These are phyloP conservation scores for Spermophilus dauricus DNA, from an alignment of 2,113 vertebrate genomes.

Conservation along the genomic window DNA sequence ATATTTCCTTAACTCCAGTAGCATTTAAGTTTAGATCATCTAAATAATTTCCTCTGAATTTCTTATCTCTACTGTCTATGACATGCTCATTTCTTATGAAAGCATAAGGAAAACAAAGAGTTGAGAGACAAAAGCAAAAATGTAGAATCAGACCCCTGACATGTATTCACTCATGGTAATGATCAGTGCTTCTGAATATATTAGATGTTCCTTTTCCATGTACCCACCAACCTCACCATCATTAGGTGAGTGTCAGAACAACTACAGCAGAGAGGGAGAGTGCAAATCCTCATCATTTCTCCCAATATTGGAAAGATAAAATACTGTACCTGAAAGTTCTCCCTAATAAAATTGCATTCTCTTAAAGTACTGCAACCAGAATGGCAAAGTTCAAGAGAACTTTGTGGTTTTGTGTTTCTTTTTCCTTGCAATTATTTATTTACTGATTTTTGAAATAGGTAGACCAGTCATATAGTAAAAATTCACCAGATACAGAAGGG, in stretches of 20 bases:
- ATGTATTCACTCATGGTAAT: neutral
- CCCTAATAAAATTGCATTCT: neutral
- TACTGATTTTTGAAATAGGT: neutral
- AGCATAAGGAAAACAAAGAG: neutral
- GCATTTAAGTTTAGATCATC: neutral
- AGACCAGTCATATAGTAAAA: neutral
- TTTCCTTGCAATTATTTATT: constrained; percentile 7
- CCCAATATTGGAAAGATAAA: neutral
- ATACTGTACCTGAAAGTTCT: neutral
- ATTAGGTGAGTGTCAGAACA: neutral
- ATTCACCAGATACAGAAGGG: neutral
- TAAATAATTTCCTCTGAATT: constrained; percentile 23
- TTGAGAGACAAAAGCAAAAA: constrained; percentile 42
- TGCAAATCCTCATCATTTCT: neutral
- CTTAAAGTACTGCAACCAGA: neutral
- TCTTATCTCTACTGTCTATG: neutral
- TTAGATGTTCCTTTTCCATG: neutral
- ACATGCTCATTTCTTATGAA: neutral
- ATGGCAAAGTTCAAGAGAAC: neutral
- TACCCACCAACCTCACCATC: neutral
- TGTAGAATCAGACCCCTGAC: neutral
- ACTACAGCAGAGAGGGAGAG: neutral
- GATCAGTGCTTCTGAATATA: neutral
- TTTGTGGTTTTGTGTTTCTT: neutral
- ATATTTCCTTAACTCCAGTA: neutral